Evolutionary conservation across 2,888 invertebrate species (phyloP), one percentile per base, ranked within the genome.

Genomic region (Dendrolimus pini): DNA sequence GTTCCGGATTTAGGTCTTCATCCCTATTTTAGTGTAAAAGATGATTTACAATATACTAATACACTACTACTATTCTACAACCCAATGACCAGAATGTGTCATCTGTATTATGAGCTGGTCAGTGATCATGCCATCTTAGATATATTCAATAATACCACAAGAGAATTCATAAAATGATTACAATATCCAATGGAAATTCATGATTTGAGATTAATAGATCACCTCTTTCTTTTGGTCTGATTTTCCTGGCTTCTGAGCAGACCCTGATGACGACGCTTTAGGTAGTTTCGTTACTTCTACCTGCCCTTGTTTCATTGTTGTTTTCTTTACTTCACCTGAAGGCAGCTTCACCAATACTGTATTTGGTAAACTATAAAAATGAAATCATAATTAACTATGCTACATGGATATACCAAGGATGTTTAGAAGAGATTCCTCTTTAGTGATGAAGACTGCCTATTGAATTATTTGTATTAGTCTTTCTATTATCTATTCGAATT

Each of bases 291-390:
- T 83, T 8, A 89, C 75, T 68, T 91, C 91, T 53, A 89, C 70
- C 63, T 88, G 89, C 6, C 86, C 87, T 57, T 83, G 81, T 62
- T 87, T 90, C 60, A 83, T 58, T 42, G 80, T 73, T 12, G 82
- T 76, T 67, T 83, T 90, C 70, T 86, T 90, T 1, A 75, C 62
- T 74, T 91, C 91, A 41, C 89, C 88, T 30, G 90, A 84, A 55
- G 89, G 86, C 58, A 91, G 64, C 72, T 91, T 91, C 30, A 89
- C 84, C 67, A 89, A 70, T 55, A 91, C 89, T 66, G 89, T 90
- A 63, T 89, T 89, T 63, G 88, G 89, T 69, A 89, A 80, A 69
- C 91, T 91, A 69, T 12, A 77, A 78, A 62, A 64, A 58, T 59
- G 58, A 60, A 55, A 18, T 6, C 55, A 55, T 7, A 55, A 8